Evolutionary conservation across 2,888 invertebrate species (phyloP), one percentile per base, ranked within the genome.

Genomic region (Scelioninae gen. 1): DNA sequence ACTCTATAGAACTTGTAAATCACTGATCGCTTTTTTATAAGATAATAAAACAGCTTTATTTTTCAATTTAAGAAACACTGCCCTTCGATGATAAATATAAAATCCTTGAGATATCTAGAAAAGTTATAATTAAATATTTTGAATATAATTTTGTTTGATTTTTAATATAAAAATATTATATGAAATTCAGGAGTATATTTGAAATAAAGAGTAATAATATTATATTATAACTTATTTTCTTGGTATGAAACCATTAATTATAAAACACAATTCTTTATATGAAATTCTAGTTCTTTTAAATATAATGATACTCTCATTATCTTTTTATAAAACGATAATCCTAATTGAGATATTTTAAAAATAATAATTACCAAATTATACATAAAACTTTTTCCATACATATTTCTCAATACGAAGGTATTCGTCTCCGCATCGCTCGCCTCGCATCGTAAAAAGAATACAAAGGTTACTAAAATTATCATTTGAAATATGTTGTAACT

Each of bases 401-500:
- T 32, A 29, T 13, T 13, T 7, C n/a, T 49, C 16, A 31, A 45
- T 60, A 60, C 43, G 34, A 8, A 68, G 40, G 60, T 32, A 77
- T 77, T 60, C 38, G 34, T 55, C 51, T 29, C 38, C 15, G 47
- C 62, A 77, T 69, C 69, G 58, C 62, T 62, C 29, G 45, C 6
- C 38, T 15, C 15, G 51, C 13, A 55, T 23, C 13, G 34, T 32
- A 71, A 69, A 55, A 71, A 47, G 69, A 71, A 47, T 23, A 56
- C 38, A 63, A 55, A 55, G 55, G 11, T 47, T 55, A 16, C 49
- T 68, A 45, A 65, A 78, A 69, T 40, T 23, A 43, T 49, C 49
- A 43, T 62, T 55, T 69, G 55, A 63, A 69, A 63, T 69, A 69
- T 69, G 69, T 63, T 56, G 77, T 38, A 63, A 77, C 56, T 62